These are phyloP conservation scores for Chlorospingus semifuscus DNA, from an alignment of 2,797 vertebrate species.

Conservation along the genomic window DNA sequence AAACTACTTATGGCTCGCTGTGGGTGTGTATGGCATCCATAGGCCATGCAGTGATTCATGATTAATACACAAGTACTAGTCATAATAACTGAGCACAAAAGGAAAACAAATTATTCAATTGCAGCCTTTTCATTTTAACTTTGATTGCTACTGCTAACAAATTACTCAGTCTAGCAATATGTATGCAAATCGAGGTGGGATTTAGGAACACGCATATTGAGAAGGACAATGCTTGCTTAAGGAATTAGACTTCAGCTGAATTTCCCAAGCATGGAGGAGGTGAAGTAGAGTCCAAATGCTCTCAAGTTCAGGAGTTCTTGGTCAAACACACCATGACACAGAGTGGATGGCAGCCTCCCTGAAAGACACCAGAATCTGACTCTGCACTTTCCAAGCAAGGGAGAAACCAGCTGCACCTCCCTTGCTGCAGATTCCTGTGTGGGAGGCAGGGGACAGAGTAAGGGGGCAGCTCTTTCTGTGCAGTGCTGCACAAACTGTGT, in stretches of 20 bases:
- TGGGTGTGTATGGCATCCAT: neutral
- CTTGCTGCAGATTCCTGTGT: fast-evolving
- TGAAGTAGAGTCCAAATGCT: neutral
- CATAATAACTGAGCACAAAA: neutral
- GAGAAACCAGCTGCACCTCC: neutral
- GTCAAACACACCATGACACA: neutral
- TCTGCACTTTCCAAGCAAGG: neutral
- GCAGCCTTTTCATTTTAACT: neutral
- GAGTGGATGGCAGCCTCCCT: neutral
- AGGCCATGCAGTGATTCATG: neutral
- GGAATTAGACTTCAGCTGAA: neutral
- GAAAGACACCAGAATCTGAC: fast-evolving
- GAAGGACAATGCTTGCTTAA: neutral
- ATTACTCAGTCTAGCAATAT: neutral
- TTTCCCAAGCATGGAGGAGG: neutral
- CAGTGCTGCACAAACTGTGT: neutral
- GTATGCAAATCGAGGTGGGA: neutral
- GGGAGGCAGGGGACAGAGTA: fast-evolving
- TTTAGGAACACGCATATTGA: neutral
- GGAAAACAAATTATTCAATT: neutral
- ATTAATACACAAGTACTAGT: neutral
- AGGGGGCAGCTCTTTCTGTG: neutral
- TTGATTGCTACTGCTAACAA: neutral
- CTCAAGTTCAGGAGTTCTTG: neutral
- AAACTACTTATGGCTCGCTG: neutral